phyloP scores from a whole-genome alignment of 2,797 vertebrate genomes.

The Chaetophractus vellerosus region DNA sequence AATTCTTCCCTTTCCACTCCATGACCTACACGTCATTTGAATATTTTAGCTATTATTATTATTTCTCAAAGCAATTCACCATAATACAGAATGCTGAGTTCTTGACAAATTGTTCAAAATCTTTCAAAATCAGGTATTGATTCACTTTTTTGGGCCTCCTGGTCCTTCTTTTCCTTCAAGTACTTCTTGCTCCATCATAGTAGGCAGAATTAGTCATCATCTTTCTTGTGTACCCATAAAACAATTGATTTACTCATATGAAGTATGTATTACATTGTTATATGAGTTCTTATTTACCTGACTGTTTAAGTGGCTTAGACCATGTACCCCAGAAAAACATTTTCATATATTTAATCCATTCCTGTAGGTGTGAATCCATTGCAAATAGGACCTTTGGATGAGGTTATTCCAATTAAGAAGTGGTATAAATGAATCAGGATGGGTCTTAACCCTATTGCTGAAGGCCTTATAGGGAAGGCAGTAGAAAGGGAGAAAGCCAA shows the following conservation, averaged over 20 bases:
- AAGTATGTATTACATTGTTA: background rate
- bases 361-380: too few relatives aligned
- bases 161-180: background rate
- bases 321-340: too few relatives aligned
- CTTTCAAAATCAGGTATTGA: background rate
- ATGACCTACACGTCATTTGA: background rate
- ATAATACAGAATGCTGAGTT: background rate
- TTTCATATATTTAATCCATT: too few relatives aligned
- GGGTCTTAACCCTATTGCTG: too few relatives aligned
- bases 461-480: too few relatives aligned
- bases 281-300: background rate
- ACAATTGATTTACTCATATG: background rate
- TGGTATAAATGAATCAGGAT: too few relatives aligned
- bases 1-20: background rate
- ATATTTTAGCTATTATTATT: background rate
- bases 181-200: background rate
- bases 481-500: too few relatives aligned
- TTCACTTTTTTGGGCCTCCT: background rate
- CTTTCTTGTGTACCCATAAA: background rate
- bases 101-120: background rate
- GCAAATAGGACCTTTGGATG: too few relatives aligned
- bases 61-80: background rate
- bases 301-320: background rate
- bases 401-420: too few relatives aligned
- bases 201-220: background rate